phyloP scores from a whole-genome alignment of 2,888 invertebrate species.

The Leptopterna dolabrata region DNA sequence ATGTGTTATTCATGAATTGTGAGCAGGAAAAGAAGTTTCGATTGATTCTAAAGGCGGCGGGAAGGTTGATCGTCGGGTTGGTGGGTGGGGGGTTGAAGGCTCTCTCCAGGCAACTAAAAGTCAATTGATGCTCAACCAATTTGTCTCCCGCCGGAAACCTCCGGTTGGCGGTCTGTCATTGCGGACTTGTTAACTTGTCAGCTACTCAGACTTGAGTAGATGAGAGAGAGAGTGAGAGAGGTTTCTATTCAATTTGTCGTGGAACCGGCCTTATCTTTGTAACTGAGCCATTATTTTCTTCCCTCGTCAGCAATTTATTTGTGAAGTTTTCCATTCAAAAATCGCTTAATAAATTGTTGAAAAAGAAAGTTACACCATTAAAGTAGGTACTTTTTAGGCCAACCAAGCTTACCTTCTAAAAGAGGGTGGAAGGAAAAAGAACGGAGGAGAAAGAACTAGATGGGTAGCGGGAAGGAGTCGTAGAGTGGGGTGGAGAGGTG shows the following conservation, averaged over 20 bases:
- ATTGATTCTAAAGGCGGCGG: background rate
- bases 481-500: too few relatives aligned
- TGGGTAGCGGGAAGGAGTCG: too few relatives aligned
- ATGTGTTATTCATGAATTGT: conserved; percentile 38
- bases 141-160: conserved; percentile 17
- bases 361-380: too few relatives aligned
- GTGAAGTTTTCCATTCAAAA: background rate
- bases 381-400: too few relatives aligned
- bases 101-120: conserved; percentile 24
- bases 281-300: conserved; percentile 40
- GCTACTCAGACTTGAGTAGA: background rate
- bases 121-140: conserved; percentile 42
- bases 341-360: too few relatives aligned
- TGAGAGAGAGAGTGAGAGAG: background rate
- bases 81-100: background rate
- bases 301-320: conserved; percentile 35
- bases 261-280: background rate
- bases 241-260: conserved; percentile 25
- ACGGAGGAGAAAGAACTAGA: too few relatives aligned
- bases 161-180: conserved; percentile 35
- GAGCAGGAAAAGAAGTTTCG: conserved; percentile 14
- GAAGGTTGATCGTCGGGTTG: background rate
- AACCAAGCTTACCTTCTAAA: too few relatives aligned
- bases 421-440: too few relatives aligned
- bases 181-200: conserved; percentile 43